Conservation (phyloP, 2,888 invertebrate genomes). For the Meteorus cinctellus region DNA sequence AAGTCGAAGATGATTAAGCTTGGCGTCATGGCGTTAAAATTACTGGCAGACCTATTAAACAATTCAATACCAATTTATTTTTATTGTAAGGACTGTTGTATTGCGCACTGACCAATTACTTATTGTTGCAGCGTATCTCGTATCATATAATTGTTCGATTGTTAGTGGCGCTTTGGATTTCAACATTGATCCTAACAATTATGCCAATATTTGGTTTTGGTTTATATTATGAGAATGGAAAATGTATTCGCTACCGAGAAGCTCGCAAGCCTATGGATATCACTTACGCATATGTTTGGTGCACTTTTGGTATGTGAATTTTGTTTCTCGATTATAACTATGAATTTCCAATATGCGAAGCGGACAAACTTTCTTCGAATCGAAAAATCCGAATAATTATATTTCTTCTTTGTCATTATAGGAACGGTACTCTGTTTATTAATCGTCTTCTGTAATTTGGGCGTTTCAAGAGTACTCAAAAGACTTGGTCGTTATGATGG, state of each 20-base stretch:
- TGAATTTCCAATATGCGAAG: too few relatives aligned
- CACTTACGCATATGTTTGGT: slow-evolving; percentile 85
- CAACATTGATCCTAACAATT: slow-evolving; percentile 82
- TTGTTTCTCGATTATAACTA: background rate
- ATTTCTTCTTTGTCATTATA: slow-evolving; percentile 61
- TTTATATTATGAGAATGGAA: slow-evolving; percentile 67
- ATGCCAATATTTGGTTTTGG: slow-evolving; percentile 81
- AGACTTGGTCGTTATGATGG: slow-evolving; percentile 73
- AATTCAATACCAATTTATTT: too few relatives aligned
- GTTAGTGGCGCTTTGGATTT: slow-evolving; percentile 81
- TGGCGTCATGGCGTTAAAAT: too few relatives aligned
- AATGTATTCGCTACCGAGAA: slow-evolving; percentile 83
- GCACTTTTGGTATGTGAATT: slow-evolving; percentile 80
- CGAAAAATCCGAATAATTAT: background rate
- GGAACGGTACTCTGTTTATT: slow-evolving; percentile 83
- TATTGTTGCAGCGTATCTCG: slow-evolving; percentile 82
- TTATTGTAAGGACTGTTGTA: background rate
- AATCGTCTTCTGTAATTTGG: slow-evolving; percentile 88
- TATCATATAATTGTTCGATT: slow-evolving; percentile 83
- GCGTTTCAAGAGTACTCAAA: slow-evolving; percentile 85
- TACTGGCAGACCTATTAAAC: too few relatives aligned
- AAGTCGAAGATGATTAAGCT: too few relatives aligned
- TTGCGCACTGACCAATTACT: background rate
- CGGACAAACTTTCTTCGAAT: too few relatives aligned
- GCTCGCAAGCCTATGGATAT: slow-evolving; percentile 80